Percentiles rank a stretch among this genome's conserved stretches.
Evolutionary conservation across 2,113 vertebrate species (phyloP).

Genomic region (Jaculus jaculus): DNA sequence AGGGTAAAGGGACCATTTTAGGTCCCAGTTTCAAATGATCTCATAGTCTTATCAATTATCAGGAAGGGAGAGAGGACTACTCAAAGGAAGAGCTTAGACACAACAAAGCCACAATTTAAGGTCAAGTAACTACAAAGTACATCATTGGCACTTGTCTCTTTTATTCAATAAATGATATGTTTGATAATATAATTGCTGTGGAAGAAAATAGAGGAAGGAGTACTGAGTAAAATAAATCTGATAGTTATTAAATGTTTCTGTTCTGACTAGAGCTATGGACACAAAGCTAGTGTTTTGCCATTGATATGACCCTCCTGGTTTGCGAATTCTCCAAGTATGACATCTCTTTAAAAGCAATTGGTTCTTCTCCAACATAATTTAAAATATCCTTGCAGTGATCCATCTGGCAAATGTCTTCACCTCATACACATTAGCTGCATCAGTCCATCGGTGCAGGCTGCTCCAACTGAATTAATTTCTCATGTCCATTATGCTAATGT

Average conservation of each 20-base stretch:
- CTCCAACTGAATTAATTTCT: not conserved
- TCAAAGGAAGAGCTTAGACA: not conserved
- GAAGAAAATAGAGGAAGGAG: not conserved
- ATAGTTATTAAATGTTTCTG: constrained; percentile 14
- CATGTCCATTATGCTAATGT: not conserved
- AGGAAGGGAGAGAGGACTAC: not conserved
- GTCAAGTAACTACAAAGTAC: not conserved
- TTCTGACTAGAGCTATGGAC: not conserved
- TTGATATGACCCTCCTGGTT: not conserved
- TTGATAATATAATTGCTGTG: not conserved
- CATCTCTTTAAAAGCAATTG: not conserved
- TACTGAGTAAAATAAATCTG: not conserved
- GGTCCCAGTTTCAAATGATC: not conserved
- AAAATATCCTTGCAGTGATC: not conserved
- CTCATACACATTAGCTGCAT: not conserved
- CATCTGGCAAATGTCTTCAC: not conserved
- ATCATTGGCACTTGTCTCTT: not conserved
- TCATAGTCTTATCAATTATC: not conserved
- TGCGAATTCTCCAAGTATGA: not conserved
- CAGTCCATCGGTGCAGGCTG: not conserved
- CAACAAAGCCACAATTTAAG: not conserved
- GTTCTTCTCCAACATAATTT: not conserved
- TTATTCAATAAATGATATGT: not conserved
- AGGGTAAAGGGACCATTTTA: not conserved
- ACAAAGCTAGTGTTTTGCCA: not conserved